phyloP scores from a whole-genome alignment of 2,888 invertebrate genomes.

The Agriopis marginaria region DNA sequence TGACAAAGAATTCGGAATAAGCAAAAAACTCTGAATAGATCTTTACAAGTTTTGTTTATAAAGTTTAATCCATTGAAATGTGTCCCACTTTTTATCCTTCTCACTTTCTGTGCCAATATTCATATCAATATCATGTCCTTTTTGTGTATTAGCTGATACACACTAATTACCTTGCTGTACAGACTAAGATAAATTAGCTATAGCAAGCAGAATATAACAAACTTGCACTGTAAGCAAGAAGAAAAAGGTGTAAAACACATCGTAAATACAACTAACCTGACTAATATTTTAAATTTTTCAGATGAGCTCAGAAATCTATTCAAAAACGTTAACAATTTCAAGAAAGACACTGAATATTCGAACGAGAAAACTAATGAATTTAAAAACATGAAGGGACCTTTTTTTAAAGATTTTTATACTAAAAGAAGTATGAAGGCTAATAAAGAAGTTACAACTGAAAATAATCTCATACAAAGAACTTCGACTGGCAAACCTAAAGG shows the following conservation, averaged over 20 bases:
- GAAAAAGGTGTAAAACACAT: neutral
- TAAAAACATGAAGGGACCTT: constrained; percentile 56
- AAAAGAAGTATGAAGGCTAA: neutral
- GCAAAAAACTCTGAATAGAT: too few relatives aligned
- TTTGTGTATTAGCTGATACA: too few relatives aligned
- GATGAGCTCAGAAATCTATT: constrained; percentile 16
- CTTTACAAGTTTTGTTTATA: too few relatives aligned
- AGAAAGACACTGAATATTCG: constrained; percentile 3
- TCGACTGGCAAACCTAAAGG: neutral
- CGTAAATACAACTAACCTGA: neutral
- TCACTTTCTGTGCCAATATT: too few relatives aligned
- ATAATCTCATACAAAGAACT: neutral
- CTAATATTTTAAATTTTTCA: constrained; percentile 16
- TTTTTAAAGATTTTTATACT: constrained; percentile 40
- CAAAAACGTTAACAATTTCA: neutral
- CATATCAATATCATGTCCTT: too few relatives aligned
- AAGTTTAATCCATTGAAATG: too few relatives aligned
- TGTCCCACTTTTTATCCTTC: too few relatives aligned
- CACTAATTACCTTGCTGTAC: too few relatives aligned
- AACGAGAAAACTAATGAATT: constrained; percentile 61
- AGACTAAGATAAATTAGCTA: too few relatives aligned
- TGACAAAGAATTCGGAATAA: too few relatives aligned
- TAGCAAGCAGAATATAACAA: too few relatives aligned
- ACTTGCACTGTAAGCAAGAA: neutral
- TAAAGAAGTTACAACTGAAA: neutral